Conservation (phyloP, 1,140 invertebrate genomes). For the Euura lappo region DNA sequence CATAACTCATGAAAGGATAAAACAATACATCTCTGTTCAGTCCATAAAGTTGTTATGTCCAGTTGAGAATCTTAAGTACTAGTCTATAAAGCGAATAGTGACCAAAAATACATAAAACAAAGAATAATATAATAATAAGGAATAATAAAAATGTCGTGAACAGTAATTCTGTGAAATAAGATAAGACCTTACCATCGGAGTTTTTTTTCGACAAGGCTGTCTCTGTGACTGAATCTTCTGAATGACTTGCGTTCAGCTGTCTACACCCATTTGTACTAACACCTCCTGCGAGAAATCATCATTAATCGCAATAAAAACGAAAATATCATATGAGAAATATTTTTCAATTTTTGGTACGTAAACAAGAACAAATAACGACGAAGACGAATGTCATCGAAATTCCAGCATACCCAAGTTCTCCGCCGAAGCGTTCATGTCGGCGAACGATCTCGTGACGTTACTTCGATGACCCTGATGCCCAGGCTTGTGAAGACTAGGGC, state of each 20-base stretch:
- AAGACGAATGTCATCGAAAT: constrained; percentile 18
- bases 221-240: constrained; percentile 79
- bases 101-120: too few species aligned
- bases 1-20: too few species aligned
- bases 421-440: constrained; percentile 73
- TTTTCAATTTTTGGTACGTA: too few species aligned
- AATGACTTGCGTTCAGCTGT: constrained; percentile 73
- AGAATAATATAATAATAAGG: too few species aligned
- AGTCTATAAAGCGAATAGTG: too few species aligned
- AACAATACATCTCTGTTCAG: too few species aligned
- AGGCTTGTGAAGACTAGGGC: constrained; percentile 67
- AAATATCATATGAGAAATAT: constrained; percentile 5
- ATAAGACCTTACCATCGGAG: constrained; percentile 75
- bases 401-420: constrained; percentile 72
- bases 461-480: constrained; percentile 33
- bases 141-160: too few species aligned
- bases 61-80: too few species aligned
- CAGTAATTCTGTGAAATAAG: too few species aligned
- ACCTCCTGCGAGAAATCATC: constrained; percentile 9
- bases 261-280: constrained; percentile 57
- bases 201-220: constrained; percentile 79
- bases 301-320: background rate
- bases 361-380: constrained; percentile 5
- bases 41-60: too few species aligned
- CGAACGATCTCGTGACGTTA: constrained; percentile 63